A percentile compares a stretch with the other conserved stretches of the same genome.
Conservation (phyloP, 2,888 invertebrate genomes). For the Cantharis rustica region DNA sequence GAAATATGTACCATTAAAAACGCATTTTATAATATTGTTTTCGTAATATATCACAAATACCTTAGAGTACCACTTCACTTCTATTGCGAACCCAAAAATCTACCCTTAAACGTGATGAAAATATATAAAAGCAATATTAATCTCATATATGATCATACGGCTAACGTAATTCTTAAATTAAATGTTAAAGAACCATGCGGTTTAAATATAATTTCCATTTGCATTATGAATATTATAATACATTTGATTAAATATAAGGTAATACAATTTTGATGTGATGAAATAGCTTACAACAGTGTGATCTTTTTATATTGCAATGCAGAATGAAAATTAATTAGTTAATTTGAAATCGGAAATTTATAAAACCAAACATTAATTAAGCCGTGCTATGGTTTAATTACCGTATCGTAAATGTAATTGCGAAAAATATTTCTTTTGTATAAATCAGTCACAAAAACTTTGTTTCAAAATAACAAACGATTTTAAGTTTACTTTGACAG, state of each 20-base stretch:
- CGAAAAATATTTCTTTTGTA: background rate
- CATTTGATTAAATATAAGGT: no score
- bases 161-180: background rate
- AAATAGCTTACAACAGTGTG: background rate
- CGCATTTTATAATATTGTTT: conserved; percentile 1
- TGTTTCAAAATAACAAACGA: background rate
- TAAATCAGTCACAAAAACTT: background rate
- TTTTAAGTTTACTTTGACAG: background rate
- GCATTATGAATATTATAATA: no score
- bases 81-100: background rate
- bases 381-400: background rate
- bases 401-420: background rate
- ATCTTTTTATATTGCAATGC: background rate
- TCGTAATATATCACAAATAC: conserved; percentile 1
- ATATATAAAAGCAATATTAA: background rate
- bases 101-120: conserved; percentile 1
- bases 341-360: background rate
- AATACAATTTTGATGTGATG: no score
- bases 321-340: background rate
- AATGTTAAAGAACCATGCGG: background rate
- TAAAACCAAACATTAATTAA: background rate
- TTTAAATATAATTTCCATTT: background rate
- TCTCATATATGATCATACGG: background rate
- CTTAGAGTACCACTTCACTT: background rate
- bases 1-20: background rate